These are phyloP conservation scores for Brenthis hecate DNA, from an alignment of 2,888 invertebrate genomes.

Conservation along the genomic window DNA sequence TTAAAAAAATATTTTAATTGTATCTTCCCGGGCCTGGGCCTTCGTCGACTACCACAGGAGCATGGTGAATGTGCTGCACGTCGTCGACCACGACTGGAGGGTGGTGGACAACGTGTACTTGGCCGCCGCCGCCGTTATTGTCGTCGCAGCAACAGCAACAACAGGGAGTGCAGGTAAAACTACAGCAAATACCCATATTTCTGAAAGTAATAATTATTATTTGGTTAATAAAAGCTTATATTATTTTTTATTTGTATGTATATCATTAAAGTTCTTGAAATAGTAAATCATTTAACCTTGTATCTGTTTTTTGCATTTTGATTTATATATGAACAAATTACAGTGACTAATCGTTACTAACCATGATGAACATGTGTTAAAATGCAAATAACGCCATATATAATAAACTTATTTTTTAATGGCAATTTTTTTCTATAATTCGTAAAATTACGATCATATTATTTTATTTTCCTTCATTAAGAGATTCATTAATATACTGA, in stretches of 20 bases:
- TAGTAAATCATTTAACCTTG: no score
- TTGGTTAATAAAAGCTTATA: background rate
- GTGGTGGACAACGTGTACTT: background rate
- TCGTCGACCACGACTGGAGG: background rate
- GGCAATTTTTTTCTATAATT: no score
- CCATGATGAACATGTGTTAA: no score
- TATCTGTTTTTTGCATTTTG: no score
- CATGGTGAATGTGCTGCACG: background rate
- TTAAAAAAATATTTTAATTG: background rate
- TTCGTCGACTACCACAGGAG: background rate
- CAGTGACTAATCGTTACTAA: no score
- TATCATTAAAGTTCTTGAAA: no score
- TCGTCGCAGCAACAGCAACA: slow-evolving; percentile 2
- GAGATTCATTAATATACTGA: no score
- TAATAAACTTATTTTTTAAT: no score
- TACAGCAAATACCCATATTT: slow-evolving; percentile 38
- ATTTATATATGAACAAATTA: no score
- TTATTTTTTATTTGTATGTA: background rate
- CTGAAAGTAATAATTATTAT: slow-evolving; percentile 10
- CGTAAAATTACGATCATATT: no score
- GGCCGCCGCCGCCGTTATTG: background rate
- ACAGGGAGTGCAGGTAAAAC: slow-evolving; percentile 32
- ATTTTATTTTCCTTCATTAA: no score
- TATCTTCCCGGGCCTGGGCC: slow-evolving; percentile 1
- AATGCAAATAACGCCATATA: no score